Evolutionary conservation across 2,113 vertebrate species (phyloP).

Genomic region (Mormoops blainvillei): DNA sequence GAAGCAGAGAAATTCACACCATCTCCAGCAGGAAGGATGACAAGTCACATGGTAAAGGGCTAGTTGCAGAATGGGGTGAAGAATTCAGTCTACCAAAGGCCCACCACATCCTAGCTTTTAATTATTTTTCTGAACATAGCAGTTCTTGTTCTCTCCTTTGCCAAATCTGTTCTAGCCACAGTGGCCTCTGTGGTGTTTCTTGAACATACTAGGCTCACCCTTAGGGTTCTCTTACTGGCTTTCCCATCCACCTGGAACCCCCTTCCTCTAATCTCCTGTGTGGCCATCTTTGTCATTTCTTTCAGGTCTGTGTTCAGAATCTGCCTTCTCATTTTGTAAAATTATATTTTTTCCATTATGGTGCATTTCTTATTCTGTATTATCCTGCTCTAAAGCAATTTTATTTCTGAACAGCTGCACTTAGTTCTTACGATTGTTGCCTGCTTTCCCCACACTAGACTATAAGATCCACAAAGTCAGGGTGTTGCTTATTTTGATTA

Average conservation of each 20-base stretch:
- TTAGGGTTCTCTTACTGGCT: not conserved
- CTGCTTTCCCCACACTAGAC: not conserved
- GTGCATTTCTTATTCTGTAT: no score
- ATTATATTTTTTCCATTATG: not conserved
- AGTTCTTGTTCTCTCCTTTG: not conserved
- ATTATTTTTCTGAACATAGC: not conserved
- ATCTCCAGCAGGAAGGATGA: not conserved
- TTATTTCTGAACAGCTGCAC: not conserved
- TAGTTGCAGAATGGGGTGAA: not conserved
- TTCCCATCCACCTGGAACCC: not conserved
- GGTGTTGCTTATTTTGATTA: not conserved
- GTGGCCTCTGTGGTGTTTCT: not conserved
- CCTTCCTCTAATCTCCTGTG: not conserved
- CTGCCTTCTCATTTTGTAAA: not conserved
- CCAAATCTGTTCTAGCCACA: not conserved
- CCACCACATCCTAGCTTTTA: not conserved
- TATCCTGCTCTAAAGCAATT: not conserved
- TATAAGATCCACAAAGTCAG: not conserved
- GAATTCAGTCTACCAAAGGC: not conserved
- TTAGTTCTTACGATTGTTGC: not conserved
- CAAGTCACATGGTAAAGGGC: not conserved
- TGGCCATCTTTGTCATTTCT: not conserved
- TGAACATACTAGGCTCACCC: no score
- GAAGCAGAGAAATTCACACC: not conserved
- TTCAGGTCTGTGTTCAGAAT: not conserved